phyloP scores from a whole-genome alignment of 2,888 invertebrate species.

The Coelopa pilipes region DNA sequence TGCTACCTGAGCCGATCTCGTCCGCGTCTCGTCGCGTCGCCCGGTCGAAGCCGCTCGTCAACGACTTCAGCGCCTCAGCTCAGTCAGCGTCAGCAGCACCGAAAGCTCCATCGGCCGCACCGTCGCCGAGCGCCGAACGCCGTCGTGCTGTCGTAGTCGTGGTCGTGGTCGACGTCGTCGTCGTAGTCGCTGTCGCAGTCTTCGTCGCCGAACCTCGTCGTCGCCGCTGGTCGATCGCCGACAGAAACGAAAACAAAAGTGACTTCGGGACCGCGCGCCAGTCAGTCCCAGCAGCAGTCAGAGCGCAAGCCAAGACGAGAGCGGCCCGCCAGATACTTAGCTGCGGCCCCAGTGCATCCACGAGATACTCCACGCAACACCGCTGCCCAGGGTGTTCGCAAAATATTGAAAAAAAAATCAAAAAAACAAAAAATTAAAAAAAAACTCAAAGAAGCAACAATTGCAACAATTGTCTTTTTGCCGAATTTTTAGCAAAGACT shows the following conservation, averaged over 20 bases:
- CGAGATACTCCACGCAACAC: conserved; percentile 1
- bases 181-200: conserved; percentile 55
- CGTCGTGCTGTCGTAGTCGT: conserved; percentile 1
- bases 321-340: conserved; percentile 20
- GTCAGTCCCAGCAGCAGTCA: conserved; percentile 25
- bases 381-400: conserved; percentile 8
- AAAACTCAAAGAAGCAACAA: neutral
- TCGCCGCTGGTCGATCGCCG: conserved; percentile 50
- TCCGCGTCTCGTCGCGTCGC: too few species aligned
- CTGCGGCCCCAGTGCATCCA: conserved; percentile 32
- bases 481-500: too few species aligned
- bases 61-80: neutral
- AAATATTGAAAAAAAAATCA: neutral
- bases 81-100: neutral
- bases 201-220: conserved; percentile 61
- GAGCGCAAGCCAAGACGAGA: conserved; percentile 18
- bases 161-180: neutral
- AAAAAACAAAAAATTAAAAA: neutral
- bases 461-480: too few species aligned
- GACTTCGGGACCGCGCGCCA: conserved; percentile 58
- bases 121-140: neutral
- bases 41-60: too few species aligned
- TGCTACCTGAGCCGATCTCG: too few species aligned
- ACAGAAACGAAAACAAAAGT: conserved; percentile 65
- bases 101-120: neutral